Base-by-base conservation (phyloP, 2,113 vertebrate species). In the Carlito syrichta region DNA sequence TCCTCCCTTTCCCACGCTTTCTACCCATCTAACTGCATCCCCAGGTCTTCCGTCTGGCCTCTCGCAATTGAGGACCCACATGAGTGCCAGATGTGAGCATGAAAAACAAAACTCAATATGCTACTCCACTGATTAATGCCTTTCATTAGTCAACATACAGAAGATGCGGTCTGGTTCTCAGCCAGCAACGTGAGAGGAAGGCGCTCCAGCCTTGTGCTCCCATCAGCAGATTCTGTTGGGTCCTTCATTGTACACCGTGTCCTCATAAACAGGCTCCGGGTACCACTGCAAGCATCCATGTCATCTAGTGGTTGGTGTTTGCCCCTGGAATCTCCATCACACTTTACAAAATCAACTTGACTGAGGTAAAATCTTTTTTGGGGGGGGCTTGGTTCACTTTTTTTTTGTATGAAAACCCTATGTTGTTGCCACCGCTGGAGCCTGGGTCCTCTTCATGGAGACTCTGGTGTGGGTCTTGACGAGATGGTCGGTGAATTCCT, bases 181-280 rank as follows among this genome's bases (percentile, higher is more conserved):
- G 40, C 43, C 2, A 2, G 13, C 38, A 0, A 5, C 6, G 0
- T 6, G 12, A 25, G 35, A 35, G 9, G 25, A 43, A 23, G 17
- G 5, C 4, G 10, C 40, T 38, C 14, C 1, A 22, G 14, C 27
- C 11, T 35, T 3, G 3, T 27, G 43, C 12, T 1, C 14, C 0
- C 20, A 0, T 30, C 63, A 0, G 54, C 17, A n/a, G 11, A 19
- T 2, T 25, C 27, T 17, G 14, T 14, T 25, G 11, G 38, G 6
- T 5, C 16, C 7, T 48, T 3, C 30, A 0, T 6, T 2, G 5
- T 1, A 1, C 27, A 17, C 30, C 25, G n/a, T 4, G 8, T n/a
- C 11, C 6, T 0, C 25, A 17, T 12, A 7, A 30, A 5, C 17
- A 0, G 19, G 19, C 19, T 7, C 27, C 56, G 16, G 10, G 22